These are phyloP conservation scores for Tonatia bakeri DNA, from an alignment of 2,113 vertebrate genomes.

Conservation along the genomic window DNA sequence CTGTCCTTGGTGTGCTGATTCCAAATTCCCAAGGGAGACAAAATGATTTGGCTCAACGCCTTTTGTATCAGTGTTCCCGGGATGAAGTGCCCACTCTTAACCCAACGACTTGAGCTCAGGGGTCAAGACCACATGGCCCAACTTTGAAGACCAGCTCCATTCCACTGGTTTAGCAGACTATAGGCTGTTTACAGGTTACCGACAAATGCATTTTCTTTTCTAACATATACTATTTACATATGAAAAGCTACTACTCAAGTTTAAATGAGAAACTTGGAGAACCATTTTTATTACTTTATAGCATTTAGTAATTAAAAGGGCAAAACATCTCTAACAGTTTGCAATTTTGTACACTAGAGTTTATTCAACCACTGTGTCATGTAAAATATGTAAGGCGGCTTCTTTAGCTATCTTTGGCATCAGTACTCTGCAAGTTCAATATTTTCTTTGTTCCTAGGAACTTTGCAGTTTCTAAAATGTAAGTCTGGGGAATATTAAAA, in stretches of 20 bases:
- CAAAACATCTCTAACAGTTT: not conserved
- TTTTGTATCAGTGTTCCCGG: not conserved
- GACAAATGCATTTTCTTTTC: not conserved
- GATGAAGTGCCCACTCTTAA: not conserved
- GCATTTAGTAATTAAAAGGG: constrained; percentile 1
- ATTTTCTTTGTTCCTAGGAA: not conserved
- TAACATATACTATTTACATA: not conserved
- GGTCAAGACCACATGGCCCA: not conserved
- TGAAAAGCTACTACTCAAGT: not conserved
- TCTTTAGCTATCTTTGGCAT: not conserved
- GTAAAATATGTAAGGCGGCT: not conserved
- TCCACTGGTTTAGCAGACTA: not conserved
- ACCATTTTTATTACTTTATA: not conserved
- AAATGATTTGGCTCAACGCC: not conserved
- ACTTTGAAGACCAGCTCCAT: not conserved
- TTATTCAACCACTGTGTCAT: not conserved
- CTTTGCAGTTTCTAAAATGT: not conserved
- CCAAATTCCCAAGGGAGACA: not conserved
- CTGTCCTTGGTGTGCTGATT: not conserved
- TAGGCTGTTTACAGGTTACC: not conserved
- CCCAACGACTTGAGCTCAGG: not conserved
- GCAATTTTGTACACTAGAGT: not conserved
- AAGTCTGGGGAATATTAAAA: constrained; percentile 7
- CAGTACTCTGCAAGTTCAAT: not conserved
- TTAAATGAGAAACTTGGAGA: not conserved